A percentile compares a stretch with the other conserved stretches of the same genome.
These are phyloP conservation scores for Dicranocentrus wangi DNA, from an alignment of 2,888 invertebrate genomes.

Conservation along the genomic window DNA sequence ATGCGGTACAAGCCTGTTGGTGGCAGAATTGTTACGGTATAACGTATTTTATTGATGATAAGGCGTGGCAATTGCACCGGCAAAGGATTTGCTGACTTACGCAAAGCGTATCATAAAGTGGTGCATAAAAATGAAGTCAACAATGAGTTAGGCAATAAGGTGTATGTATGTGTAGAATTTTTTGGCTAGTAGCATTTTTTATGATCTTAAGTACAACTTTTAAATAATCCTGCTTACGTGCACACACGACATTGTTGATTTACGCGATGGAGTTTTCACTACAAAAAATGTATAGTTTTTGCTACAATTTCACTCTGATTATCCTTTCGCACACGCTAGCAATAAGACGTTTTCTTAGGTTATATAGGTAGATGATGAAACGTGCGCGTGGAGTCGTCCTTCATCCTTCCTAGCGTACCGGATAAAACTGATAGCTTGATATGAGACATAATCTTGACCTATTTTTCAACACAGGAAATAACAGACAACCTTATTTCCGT, in stretches of 20 bases:
- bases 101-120: constrained; percentile 28
- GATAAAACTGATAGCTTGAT: too few species aligned
- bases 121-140: constrained; percentile 57
- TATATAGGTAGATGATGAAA: too few species aligned
- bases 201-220: background rate
- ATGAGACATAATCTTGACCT: constrained; percentile 64
- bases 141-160: constrained; percentile 34
- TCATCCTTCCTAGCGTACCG: too few species aligned
- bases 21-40: constrained; percentile 49
- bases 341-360: background rate
- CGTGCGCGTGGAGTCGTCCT: too few species aligned
- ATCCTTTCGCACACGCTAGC: too few species aligned
- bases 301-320: too few species aligned
- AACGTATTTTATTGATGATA: constrained; percentile 67
- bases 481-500: constrained; percentile 66
- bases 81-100: constrained; percentile 20
- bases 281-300: too few species aligned
- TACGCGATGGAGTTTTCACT: too few species aligned
- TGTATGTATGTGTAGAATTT: too few species aligned
- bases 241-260: background rate
- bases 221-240: background rate
- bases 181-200: constrained; percentile 1
- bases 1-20: constrained; percentile 32
- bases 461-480: constrained; percentile 61
- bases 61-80: constrained; percentile 61